Percentiles rank a stretch among this genome's conserved stretches.
Conservation (phyloP, 2,113 vertebrate species). For the Melanostigma gelatinosum region DNA sequence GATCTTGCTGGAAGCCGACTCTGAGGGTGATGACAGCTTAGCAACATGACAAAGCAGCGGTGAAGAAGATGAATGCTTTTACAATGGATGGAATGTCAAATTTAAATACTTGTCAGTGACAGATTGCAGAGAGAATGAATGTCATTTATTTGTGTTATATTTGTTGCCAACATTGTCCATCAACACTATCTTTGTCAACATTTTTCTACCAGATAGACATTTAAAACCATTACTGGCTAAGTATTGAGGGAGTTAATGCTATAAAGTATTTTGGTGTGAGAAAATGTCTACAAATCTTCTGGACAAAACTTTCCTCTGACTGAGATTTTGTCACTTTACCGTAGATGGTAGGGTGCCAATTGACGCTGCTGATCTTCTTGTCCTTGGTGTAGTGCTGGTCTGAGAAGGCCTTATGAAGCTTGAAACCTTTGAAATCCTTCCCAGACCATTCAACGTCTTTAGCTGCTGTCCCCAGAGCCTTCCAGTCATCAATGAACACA, state of each 20-base stretch:
- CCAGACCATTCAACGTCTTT: constrained; percentile 76
- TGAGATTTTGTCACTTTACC: constrained; percentile 79
- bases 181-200: background rate
- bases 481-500: constrained; percentile 89
- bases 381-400: constrained; percentile 83
- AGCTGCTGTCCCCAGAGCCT: too few relatives aligned
- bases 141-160: background rate
- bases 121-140: background rate
- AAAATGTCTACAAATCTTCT: background rate
- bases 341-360: constrained; percentile 90
- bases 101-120: background rate
- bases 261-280: background rate
- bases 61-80: constrained; percentile 4
- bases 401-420: constrained; percentile 87
- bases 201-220: background rate
- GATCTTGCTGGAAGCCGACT: background rate
- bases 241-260: background rate
- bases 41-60: background rate
- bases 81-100: background rate
- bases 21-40: background rate
- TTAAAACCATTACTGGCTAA: background rate
- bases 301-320: background rate
- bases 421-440: constrained; percentile 82
- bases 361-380: constrained; percentile 87
- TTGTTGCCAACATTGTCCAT: background rate